A percentile compares a stretch with the other conserved stretches of the same genome.
These are phyloP conservation scores for Myodes glareolus DNA, from an alignment of 2,113 vertebrate genomes.

Conservation along the genomic window DNA sequence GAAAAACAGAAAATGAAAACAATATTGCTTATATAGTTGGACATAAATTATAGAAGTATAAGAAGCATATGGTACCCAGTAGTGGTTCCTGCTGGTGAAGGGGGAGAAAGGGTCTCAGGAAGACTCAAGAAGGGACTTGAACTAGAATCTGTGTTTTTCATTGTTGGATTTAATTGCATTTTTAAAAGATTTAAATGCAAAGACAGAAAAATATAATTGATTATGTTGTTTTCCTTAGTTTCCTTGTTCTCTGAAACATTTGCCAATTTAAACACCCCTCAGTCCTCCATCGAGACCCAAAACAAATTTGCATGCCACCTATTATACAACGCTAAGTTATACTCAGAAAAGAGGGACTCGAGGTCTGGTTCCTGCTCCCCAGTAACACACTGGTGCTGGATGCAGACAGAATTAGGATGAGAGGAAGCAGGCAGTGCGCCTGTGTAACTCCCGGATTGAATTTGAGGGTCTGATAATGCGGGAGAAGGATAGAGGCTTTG, in stretches of 20 bases:
- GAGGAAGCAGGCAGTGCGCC: not conserved
- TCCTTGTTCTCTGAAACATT: conserved; percentile 2
- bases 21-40: not conserved
- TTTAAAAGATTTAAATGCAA: not conserved
- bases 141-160: not conserved
- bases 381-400: not conserved
- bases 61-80: not conserved
- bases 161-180: not conserved
- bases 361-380: not conserved
- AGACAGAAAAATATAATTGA: not conserved
- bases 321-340: not conserved
- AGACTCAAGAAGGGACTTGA: not conserved
- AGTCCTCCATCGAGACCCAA: not conserved
- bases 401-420: not conserved
- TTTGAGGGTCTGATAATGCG: not conserved
- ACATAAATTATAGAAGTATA: not conserved
- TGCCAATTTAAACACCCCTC: not conserved
- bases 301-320: not conserved
- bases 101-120: not conserved
- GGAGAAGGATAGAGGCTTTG: no score
- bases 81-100: not conserved
- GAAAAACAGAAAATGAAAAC: not conserved
- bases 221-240: conserved; percentile 8
- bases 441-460: no score
- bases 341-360: not conserved